phyloP scores from a whole-genome alignment of 2,113 vertebrate genomes.

The Proterorhinus semilunaris region DNA sequence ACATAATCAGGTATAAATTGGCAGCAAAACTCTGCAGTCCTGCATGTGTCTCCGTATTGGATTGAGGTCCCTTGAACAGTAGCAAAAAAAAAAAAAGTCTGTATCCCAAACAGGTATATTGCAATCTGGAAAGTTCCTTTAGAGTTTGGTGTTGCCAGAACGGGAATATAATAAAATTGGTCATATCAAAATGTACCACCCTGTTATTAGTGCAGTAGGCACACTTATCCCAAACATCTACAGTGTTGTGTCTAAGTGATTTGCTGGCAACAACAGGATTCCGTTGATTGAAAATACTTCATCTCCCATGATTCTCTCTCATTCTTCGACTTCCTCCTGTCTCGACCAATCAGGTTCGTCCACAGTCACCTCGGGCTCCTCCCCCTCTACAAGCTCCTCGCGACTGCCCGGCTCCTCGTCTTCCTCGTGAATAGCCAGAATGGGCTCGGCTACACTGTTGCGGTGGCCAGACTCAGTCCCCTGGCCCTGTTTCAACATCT shows the following conservation, averaged over 20 bases:
- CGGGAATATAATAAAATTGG: slow-evolving; percentile 55
- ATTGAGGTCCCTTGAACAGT: slow-evolving; percentile 73
- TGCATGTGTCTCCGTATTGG: slow-evolving; percentile 50
- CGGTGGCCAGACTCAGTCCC: slow-evolving; percentile 69
- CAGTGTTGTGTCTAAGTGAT: slow-evolving; percentile 99
- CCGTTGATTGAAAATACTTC: slow-evolving; percentile 71
- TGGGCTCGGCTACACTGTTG: slow-evolving; percentile 83
- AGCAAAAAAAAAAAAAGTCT: slow-evolving; percentile 65
- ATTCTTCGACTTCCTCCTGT: slow-evolving; percentile 57
- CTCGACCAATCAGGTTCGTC: slow-evolving; percentile 61
- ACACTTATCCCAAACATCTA: slow-evolving; percentile 89
- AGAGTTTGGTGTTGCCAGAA: slow-evolving; percentile 66
- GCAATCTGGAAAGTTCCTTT: slow-evolving; percentile 80
- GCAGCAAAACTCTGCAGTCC: slow-evolving; percentile 79
- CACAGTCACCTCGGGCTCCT: slow-evolving; percentile 62
- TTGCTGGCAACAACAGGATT: slow-evolving; percentile 90
- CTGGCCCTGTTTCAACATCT: slow-evolving; percentile 71
- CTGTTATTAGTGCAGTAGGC: slow-evolving; percentile 78
- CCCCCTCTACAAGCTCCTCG: slow-evolving; percentile 75
- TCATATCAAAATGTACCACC: slow-evolving; percentile 70
- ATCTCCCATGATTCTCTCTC: slow-evolving; percentile 65
- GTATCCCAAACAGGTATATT: slow-evolving; percentile 75
- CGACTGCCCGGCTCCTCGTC: slow-evolving; percentile 84
- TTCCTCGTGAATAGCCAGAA: slow-evolving; percentile 90
- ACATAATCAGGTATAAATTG: slow-evolving; percentile 71